Conservation (phyloP, 2,888 invertebrate genomes). For the Dasypogon diadema region DNA sequence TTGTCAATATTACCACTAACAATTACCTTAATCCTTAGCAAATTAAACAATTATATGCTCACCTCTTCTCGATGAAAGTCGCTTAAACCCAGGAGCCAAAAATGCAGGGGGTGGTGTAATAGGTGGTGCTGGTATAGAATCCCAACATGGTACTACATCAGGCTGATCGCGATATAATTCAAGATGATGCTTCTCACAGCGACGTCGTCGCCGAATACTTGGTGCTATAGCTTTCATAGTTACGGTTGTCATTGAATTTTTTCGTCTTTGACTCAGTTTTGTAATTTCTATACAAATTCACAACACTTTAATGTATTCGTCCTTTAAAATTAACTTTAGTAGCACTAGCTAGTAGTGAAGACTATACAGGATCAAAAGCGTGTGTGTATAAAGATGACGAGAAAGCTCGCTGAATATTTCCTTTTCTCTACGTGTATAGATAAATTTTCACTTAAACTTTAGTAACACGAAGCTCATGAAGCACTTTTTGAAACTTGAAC, state of each 20-base stretch:
- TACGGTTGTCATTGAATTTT: constrained; percentile 58
- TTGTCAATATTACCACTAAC: no score
- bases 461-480: constrained; percentile 43
- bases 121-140: constrained; percentile 71
- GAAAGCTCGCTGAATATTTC: constrained; percentile 40
- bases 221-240: constrained; percentile 77
- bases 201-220: constrained; percentile 73
- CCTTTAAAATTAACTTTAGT: background rate
- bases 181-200: constrained; percentile 74
- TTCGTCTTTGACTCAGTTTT: background rate
- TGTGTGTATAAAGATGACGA: constrained; percentile 41
- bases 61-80: constrained; percentile 63
- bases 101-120: constrained; percentile 79
- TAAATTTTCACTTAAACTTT: constrained; percentile 4
- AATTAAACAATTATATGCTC: constrained; percentile 43
- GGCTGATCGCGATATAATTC: constrained; percentile 70
- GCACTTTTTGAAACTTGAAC: constrained; percentile 47
- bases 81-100: constrained; percentile 73
- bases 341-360: background rate
- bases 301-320: background rate
- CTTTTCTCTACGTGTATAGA: constrained; percentile 1
- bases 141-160: constrained; percentile 73
- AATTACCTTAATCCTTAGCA: background rate
- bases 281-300: constrained; percentile 24
- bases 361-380: constrained; percentile 26